A percentile compares a stretch with the other conserved stretches of the same genome.
phyloP scores from a whole-genome alignment of 2,888 invertebrate species.

The Pasiphila rectangulata region DNA sequence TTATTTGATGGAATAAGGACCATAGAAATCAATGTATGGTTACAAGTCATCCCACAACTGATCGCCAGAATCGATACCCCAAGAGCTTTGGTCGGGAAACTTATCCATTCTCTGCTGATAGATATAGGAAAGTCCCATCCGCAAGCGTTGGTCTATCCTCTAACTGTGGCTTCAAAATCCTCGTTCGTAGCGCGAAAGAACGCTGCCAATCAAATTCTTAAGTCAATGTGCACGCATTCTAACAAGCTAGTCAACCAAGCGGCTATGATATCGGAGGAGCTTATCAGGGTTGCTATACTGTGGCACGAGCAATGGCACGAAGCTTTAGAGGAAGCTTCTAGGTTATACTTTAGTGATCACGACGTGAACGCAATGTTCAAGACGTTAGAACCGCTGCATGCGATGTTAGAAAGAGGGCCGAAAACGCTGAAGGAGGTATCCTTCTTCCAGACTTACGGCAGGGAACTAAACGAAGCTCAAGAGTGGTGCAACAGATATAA shows the following conservation, averaged over 20 bases:
- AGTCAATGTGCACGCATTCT: conserved; percentile 97
- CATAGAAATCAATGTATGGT: conserved; percentile 98
- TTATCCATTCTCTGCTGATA: conserved; percentile 95
- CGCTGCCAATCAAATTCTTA: conserved; percentile 96
- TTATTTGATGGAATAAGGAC: conserved; percentile 94
- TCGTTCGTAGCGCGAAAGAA: conserved; percentile 90
- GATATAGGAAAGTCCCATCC: conserved; percentile 99
- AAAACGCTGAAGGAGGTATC: conserved; percentile 98
- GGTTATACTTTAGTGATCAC: conserved; percentile 96
- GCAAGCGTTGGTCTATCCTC: conserved; percentile 97
- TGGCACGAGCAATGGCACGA: conserved; percentile 99
- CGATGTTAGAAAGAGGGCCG: conserved; percentile 95
- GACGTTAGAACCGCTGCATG: conserved; percentile 95
- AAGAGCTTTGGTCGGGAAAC: conserved; percentile 90
- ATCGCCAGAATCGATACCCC: conserved; percentile 99
- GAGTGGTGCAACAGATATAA: conserved; percentile 97
- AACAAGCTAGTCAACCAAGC: conserved; percentile 96
- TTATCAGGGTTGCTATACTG: conserved; percentile 97
- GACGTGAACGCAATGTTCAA: conserved; percentile 98
- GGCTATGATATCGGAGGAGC: conserved; percentile 96
- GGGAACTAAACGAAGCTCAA: conserved; percentile 95
- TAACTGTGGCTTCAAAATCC: conserved; percentile 98
- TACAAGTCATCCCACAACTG: conserved; percentile 99
- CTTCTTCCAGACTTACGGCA: conserved; percentile 97
- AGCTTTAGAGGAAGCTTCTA: conserved; percentile 95